Evolutionary conservation across 2,113 vertebrate species (phyloP), one percentile per base, ranked within the genome.

Genomic region (Oostethus manadensis): DNA sequence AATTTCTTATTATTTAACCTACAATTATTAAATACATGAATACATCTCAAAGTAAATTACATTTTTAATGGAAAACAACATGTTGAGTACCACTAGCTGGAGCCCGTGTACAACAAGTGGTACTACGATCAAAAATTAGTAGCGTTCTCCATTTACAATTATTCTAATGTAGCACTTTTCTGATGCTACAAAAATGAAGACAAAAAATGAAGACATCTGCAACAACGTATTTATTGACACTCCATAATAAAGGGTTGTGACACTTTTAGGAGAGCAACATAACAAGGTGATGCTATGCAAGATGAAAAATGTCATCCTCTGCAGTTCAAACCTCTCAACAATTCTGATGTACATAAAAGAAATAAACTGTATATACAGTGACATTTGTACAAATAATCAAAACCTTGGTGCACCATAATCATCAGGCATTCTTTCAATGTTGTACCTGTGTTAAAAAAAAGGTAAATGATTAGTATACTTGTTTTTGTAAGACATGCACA

Each of bases 361-460:
- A 76, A 57, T 33, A 73, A 22, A 26, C 17, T 48, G 46, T 55
- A 42, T 55, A 40, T 55, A 55, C 53, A 55, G n/a, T 13, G n/a
- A 38, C 7, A 20, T 55, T 55, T 55, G 53, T 40, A 55, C 18
- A 40, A 40, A 23, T 49, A 40, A 38, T 88, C 89, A 98, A 78
- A 94, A 89, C 55, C 96, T 89, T 73, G 97, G 97, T 7, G 97
- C 97, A 84, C 97, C 97, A 0, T 97, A 99, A 83, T 99, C 97
- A 82, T 98, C 97, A 14, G 97, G 95, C 97, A 99, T 98, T 67
- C 95, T 84, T 77, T 99, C 97, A 64, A 98, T 99, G 66, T 98
- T 98, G 81, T 94, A 99, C 81, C 97, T 99, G 80, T 54, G 51
- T 45, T 33, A 48, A 60, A 21, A 10, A 35, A 1, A 26, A 26